Evolutionary conservation across 2,113 vertebrate species (phyloP).

Genomic region (Mormyrus iriodes): DNA sequence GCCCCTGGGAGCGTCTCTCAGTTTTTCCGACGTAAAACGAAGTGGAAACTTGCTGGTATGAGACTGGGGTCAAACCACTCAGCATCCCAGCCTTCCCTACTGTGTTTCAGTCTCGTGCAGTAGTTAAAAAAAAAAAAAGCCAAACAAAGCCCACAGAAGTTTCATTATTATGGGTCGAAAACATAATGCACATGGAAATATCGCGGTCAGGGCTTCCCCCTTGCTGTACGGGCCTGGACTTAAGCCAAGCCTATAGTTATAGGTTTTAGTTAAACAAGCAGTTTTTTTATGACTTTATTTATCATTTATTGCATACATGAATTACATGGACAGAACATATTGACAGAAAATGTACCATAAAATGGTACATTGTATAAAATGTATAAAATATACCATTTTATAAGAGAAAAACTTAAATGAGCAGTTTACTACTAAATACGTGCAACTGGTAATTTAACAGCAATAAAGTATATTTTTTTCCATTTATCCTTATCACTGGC

Average conservation of each 20-base stretch:
- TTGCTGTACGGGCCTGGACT: background rate
- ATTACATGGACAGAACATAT: background rate
- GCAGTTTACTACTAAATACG: background rate
- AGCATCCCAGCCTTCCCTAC: background rate
- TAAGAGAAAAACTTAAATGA: background rate
- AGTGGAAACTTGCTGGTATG: background rate
- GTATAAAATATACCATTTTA: background rate
- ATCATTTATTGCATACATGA: background rate
- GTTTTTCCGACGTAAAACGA: background rate
- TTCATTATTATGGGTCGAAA: background rate
- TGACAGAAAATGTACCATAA: background rate
- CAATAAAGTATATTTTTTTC: background rate
- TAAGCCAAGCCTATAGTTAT: background rate
- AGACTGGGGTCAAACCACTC: background rate
- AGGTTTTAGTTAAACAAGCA: background rate
- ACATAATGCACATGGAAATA: background rate
- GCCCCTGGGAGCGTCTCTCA: conserved; percentile 10
- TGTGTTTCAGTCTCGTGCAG: background rate
- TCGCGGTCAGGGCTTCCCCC: background rate
- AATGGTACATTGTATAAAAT: background rate
- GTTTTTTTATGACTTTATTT: background rate
- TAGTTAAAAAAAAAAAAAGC: background rate
- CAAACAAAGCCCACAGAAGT: background rate
- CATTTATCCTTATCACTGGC: background rate
- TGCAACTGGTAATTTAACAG: background rate